These are phyloP conservation scores for Clivina fossor DNA, from an alignment of 2,888 invertebrate genomes.

Conservation along the genomic window DNA sequence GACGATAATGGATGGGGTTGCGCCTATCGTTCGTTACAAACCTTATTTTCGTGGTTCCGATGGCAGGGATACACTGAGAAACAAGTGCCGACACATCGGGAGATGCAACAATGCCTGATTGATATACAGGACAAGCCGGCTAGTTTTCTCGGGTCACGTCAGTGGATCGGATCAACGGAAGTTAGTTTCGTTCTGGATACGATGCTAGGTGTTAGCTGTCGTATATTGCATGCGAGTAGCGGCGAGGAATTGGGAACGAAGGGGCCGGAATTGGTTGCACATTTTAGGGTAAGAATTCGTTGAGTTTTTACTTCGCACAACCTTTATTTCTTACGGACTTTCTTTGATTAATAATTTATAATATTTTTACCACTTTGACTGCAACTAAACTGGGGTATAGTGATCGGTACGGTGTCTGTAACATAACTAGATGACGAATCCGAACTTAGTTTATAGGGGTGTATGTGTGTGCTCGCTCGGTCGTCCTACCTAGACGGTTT, in stretches of 20 bases:
- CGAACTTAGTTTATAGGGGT: too few species aligned
- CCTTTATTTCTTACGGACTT: too few species aligned
- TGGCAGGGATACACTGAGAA: slow-evolving; percentile 77
- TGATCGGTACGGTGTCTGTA: too few species aligned
- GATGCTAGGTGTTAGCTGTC: slow-evolving; percentile 69
- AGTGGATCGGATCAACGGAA: slow-evolving; percentile 99
- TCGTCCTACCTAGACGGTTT: too few species aligned
- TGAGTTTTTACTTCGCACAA: too few species aligned
- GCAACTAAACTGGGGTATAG: too few species aligned
- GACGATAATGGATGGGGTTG: slow-evolving; percentile 99
- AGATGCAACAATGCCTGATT: slow-evolving; percentile 93
- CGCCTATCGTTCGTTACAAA: slow-evolving; percentile 96
- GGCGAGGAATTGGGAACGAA: slow-evolving; percentile 81
- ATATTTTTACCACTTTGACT: too few species aligned
- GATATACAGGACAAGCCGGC: slow-evolving; percentile 90
- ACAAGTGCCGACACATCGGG: slow-evolving; percentile 76
- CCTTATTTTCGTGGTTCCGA: slow-evolving; percentile 93
- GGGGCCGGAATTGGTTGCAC: slow-evolving; percentile 80
- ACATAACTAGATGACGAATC: too few species aligned
- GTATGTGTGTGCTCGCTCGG: too few species aligned
- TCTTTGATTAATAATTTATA: too few species aligned
- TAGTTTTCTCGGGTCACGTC: slow-evolving; percentile 83
- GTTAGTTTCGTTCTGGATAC: slow-evolving; percentile 89
- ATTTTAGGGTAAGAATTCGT: too few species aligned
- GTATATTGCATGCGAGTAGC: slow-evolving; percentile 78